Evolutionary conservation across 2,888 invertebrate genomes (phyloP), one percentile per base, ranked within the genome.

Genomic region (Lobophora halterata): DNA sequence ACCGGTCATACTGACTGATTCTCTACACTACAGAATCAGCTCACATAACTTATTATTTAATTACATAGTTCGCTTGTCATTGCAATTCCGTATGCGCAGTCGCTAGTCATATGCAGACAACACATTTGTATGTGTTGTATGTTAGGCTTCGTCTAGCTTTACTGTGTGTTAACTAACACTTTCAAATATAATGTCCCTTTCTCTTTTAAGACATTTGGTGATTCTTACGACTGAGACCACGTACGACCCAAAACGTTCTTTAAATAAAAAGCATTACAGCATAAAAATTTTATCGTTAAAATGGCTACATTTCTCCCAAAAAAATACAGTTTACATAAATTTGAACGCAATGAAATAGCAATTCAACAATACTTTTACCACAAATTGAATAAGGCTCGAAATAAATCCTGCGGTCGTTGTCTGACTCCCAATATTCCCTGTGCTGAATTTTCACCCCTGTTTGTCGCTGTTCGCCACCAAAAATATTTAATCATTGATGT

Each of bases 351-450:
- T 67, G 73, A 74, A 78, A 80, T 80, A 59, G 63, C 74, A 74
- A 75, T 78, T 71, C 67, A 69, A 79, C 82, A 82, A 82, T 80
- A 80, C 76, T 75, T 75, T 77, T 72, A 70, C 80, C 80, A 66
- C 79, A 83, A 83, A 85, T 82, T 85, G 82, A 82, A 85, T 83
- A 74, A 81, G 71, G 72, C 77, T 81, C 71, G 73, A 78, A 77
- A 83, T 83, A 83, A 83, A 83, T 83, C 79, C 78, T 65, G 77
- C 73, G 75, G 79, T 74, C 76, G 79, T 73, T 76, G 75, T 72
- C 76, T 78, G 79, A 76, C 76, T 81, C 72, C 69, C 77, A 73
- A 78, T 75, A 70, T 65, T 71, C 67, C 72, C 68, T 72, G 63
- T 70, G 71, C 69, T 68, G 62, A 69, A 69, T 68, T 72, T 69